Evolutionary conservation across 2,888 invertebrate genomes (phyloP).

Genomic region (Cynaeus angustus): DNA sequence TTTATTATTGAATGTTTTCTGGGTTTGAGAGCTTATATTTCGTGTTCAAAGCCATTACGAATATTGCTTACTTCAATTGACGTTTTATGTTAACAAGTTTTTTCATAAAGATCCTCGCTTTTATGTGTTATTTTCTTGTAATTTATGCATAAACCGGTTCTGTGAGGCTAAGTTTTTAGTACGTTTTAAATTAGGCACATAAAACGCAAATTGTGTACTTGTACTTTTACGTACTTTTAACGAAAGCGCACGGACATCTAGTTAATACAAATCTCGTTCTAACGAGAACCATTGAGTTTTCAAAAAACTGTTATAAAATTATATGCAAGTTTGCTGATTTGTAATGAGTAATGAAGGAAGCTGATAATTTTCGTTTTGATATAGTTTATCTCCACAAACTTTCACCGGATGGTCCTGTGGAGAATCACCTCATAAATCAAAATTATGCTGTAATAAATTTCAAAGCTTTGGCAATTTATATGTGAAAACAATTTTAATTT

Average conservation of each 20-base stretch:
- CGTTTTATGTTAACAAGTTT: conserved; percentile 18
- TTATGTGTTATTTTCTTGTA: not conserved
- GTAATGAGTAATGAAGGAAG: no score
- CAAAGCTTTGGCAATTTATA: not conserved
- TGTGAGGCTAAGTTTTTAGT: not conserved
- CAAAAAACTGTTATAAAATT: no score
- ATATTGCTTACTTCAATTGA: conserved; percentile 7
- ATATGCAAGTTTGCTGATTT: no score
- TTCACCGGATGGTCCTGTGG: no score
- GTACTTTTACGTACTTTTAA: no score
- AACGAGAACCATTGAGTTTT: no score
- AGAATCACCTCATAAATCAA: not conserved
- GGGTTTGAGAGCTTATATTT: conserved; percentile 2
- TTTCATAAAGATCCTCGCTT: not conserved
- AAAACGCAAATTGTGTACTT: no score
- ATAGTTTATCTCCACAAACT: no score
- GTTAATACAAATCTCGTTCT: no score
- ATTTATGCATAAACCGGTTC: not conserved
- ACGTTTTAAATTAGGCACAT: not conserved
- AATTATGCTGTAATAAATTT: no score
- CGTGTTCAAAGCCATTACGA: conserved; percentile 20
- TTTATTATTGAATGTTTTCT: conserved; percentile 29
- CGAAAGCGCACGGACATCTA: not conserved
- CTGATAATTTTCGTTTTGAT: no score
- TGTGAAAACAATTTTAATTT: not conserved